phyloP scores from a whole-genome alignment of 2,113 vertebrate genomes.

The Fukomys damarensis region DNA sequence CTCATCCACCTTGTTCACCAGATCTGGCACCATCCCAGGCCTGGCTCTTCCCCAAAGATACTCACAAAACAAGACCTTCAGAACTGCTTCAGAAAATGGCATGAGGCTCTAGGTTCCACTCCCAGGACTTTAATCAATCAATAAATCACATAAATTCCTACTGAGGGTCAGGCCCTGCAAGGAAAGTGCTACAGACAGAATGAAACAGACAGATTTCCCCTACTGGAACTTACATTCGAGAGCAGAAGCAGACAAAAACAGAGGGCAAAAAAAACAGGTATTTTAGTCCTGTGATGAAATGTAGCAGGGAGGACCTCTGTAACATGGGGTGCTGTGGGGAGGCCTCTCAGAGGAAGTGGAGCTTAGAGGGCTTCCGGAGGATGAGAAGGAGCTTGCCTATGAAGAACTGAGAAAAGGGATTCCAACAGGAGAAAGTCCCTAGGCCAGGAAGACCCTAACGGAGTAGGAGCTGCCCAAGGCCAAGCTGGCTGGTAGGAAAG shows the following conservation, averaged over 20 bases:
- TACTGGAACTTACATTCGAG: not conserved
- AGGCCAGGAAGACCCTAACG: not conserved
- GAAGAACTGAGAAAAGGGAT: not conserved
- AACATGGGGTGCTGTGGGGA: not conserved
- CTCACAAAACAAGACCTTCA: not conserved
- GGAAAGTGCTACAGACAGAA: not conserved
- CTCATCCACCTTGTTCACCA: not conserved
- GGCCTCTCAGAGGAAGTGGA: not conserved
- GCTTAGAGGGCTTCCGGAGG: not conserved
- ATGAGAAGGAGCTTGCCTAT: not conserved
- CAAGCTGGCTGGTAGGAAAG: not conserved
- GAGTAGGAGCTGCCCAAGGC: not conserved
- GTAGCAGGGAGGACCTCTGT: not conserved
- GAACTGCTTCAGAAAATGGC: not conserved
- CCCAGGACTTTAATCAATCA: not conserved
- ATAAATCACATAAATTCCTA: not conserved
- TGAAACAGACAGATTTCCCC: not conserved
- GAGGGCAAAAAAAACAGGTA: not conserved
- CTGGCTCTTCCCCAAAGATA: not conserved
- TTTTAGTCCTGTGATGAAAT: not conserved
- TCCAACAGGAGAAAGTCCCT: not conserved
- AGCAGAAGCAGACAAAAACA: not conserved
- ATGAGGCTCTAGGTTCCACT: not conserved
- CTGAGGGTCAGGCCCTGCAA: not conserved
- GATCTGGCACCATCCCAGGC: not conserved